Percentiles rank a stretch among this genome's conserved stretches.
phyloP scores from a whole-genome alignment of 2,888 invertebrate genomes.

The Alloplasta piceator region DNA sequence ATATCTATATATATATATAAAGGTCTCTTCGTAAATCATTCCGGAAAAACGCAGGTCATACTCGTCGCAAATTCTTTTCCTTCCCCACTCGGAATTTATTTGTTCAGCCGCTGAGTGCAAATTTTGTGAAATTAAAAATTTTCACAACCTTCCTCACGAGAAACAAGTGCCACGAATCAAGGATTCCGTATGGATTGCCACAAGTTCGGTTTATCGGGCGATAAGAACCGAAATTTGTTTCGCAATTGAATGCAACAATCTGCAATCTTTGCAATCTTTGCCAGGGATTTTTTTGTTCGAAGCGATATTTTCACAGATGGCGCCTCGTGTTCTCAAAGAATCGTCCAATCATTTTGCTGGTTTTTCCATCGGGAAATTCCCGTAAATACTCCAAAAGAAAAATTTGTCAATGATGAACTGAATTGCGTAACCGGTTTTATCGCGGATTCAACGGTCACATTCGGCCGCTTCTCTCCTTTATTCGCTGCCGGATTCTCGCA shows the following conservation, averaged over 20 bases:
- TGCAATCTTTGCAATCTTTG: background rate
- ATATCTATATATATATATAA: too few relatives aligned
- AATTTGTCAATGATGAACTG: background rate
- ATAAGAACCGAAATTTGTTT: slow-evolving; percentile 17
- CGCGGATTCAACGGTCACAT: background rate
- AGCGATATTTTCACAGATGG: background rate
- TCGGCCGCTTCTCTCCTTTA: background rate
- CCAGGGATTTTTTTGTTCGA: background rate
- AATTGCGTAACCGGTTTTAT: slow-evolving; percentile 38
- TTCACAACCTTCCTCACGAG: background rate
- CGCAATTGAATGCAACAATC: slow-evolving; percentile 44
- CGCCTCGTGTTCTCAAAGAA: background rate
- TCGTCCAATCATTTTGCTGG: background rate
- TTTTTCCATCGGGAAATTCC: background rate
- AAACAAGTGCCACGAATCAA: slow-evolving; percentile 8
- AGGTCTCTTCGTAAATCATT: too few relatives aligned
- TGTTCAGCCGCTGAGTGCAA: background rate
- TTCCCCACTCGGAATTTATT: background rate
- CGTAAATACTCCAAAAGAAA: background rate
- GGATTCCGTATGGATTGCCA: slow-evolving; percentile 22
- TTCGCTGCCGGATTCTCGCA: slow-evolving; percentile 19
- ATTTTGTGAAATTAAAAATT: slow-evolving; percentile 3
- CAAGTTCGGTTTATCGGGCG: slow-evolving; percentile 15
- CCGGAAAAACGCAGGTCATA: too few relatives aligned
- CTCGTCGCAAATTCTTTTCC: too few relatives aligned